Base-by-base conservation (phyloP, 2,888 invertebrate genomes). In the Cheilosia pagana region DNA sequence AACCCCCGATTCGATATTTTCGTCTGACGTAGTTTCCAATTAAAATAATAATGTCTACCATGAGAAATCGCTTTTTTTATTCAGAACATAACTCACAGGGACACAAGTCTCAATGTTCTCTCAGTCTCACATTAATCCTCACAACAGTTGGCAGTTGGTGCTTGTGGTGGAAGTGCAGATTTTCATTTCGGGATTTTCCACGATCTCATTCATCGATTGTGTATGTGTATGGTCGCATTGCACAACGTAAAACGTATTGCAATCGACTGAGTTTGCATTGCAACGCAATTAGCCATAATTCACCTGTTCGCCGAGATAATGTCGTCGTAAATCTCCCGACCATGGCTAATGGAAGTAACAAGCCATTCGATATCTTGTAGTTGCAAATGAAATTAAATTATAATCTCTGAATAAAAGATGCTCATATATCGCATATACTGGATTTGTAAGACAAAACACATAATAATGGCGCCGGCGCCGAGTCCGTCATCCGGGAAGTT, bases 231-330 rank as follows among this genome's bases (percentile, higher is more conserved):
- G 7, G 28, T 28, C 5, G 28, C 28, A 28, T 8, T 8, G 28
- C 28, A 8, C 28, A 8, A 28, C 28, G n/a, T 41, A n/a, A n/a
- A n/a, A n/a, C 19, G n/a, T 41, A 60, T 41, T 60, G 52, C 60
- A 71, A 41, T 52, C 41, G 60, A 52, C 19, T 14, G 14, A 35
- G 35, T 35, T 35, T 35, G 35, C 35, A 12, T 48, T 70, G 62
- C 62, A 70, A 14, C 28, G 57, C 71, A 78, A 71, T 71, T 71
- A 65, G 65, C 71, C 57, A 78, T 78, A 65, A 78, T 39, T 78
- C 78, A 78, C 71, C 78, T 77, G 68, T 28, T 35, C 5, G 35
- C 3, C 19, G 35, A 78, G 71, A 78, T 71, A 71, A 71, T 71
- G 63, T 65, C 71, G 7, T 25, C 50, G 57, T 78, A 71, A 78